Evolutionary conservation across 1,140 invertebrate species (phyloP), one percentile per base, ranked within the genome.

Genomic region (Drosophila lowei): DNA sequence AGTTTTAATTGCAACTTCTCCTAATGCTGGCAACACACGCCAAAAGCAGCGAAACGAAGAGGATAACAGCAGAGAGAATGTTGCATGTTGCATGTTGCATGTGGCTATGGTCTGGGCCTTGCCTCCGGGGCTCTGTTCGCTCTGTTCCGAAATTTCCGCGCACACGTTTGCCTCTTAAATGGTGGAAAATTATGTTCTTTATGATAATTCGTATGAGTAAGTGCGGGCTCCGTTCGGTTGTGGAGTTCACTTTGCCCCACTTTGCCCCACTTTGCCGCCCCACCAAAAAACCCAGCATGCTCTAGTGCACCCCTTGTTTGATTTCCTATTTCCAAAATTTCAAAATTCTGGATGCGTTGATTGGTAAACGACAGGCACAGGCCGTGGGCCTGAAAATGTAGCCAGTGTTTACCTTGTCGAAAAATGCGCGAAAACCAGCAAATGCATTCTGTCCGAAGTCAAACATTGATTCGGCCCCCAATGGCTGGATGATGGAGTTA

Each of bases 1-100:
- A 83, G 83, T 88, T 88, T 88, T 88, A 88, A 88, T 88, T 88
- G 83, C 83, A 88, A 88, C 71, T 88, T 81, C 74, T 83, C 70
- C 83, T 88, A 88, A 88, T 88, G 83, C 83, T 54, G 50, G 30
- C 74, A 54, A 60, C 83, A 57, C 81, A 88, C 78, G 74, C 79
- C 60, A 66, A 18, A 18, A 34, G 38, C 13, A 38, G 28, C 13
- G 56, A 21, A 58, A 44, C 25, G 16, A 34, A 28, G 25, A 4
- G 56, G 25, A 21, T 16, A 21, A 15, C 41, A 21, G 52, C 6
- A n/a, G 6, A 21, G n/a, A n/a, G n/a, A 54, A 46, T 38, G 46
- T 49, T 41, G 30, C 23, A 30, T 41, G 44, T 18, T 18, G 18
- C 18, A 18, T 18, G 38, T 48, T 25, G 23, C 23, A 25, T 25